A percentile compares a stretch with the other conserved stretches of the same genome.
phyloP scores from a whole-genome alignment of 2,888 invertebrate genomes.

The Dexiosoma caninum region DNA sequence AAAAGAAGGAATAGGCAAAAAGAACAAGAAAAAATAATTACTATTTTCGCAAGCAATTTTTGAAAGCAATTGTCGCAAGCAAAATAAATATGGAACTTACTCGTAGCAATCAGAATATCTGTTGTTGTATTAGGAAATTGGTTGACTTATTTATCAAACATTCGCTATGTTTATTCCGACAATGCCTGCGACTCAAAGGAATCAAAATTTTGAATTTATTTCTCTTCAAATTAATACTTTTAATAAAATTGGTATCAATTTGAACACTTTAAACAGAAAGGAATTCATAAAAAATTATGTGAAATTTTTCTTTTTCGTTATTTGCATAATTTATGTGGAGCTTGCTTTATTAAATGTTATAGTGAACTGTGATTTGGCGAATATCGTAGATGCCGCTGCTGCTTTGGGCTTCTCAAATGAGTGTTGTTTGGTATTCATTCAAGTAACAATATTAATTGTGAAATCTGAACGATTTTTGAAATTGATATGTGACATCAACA shows the following conservation, averaged over 20 bases:
- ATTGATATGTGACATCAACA: conserved; percentile 46
- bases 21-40: conserved; percentile 15
- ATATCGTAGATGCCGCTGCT: conserved; percentile 10
- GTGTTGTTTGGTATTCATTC: conserved; percentile 30
- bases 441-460: not conserved
- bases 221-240: not conserved
- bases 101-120: not conserved
- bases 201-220: conserved; percentile 41
- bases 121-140: not conserved
- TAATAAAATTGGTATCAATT: conserved; percentile 28
- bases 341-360: conserved; percentile 34
- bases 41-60: conserved; percentile 14
- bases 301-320: conserved; percentile 11
- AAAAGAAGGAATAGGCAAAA: too few species aligned
- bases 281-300: conserved; percentile 2
- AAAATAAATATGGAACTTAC: not conserved
- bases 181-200: conserved; percentile 16
- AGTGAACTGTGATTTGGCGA: not conserved
- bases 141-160: not conserved
- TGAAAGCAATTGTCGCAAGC: not conserved
- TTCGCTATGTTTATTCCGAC: not conserved
- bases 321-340: conserved; percentile 39
- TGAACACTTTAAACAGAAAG: not conserved
- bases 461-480: conserved; percentile 30
- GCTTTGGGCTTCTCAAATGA: conserved; percentile 46